Base-by-base conservation (phyloP, 2,888 invertebrate genomes). In the Euproctis similis region DNA sequence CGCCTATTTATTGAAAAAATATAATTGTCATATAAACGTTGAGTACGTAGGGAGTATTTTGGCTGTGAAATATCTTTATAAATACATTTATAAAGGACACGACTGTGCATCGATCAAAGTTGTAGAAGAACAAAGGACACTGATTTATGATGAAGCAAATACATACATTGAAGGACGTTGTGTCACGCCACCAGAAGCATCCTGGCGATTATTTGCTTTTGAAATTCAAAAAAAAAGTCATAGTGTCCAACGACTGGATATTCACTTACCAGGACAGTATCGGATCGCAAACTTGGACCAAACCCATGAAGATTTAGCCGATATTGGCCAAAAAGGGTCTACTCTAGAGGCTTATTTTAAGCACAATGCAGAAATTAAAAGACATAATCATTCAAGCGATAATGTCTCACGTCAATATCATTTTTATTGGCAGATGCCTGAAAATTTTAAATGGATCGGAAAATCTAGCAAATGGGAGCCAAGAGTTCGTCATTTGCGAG, bases 41-140 rank as follows among this genome's bases (percentile, higher is more conserved):
- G 30, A 38, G 24, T 29, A 34, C 26, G 28, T 33, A 24, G 26
- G 29, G 22, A 34, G 30, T 31, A 34, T 18, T 18, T 18, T 18
- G 31, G 31, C 37, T 34, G 34, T 31, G 24, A 37, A 34, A 30
- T 37, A 37, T 33, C 34, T 38, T 24, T 34, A 38, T 29, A 38
- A 38, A 38, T 38, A 38, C 18, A 18, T 16, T 16, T 16, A 36
- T 22, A 29, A 27, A 12, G 36, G 32, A 18, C 18, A 18, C 18
- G 18, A 18, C 18, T 18, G 7, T 18, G 18, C 18, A 32, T 32
- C 27, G 24, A 36, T 31, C 28, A 32, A 36, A 30, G 27, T 32
- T 27, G 25, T 32, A 32, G 24, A 36, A 30, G 30, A 33, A 29
- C 34, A 38, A 29, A 31, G 29, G 19, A 28, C 26, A 9, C 26